phyloP scores from a whole-genome alignment of 2,113 vertebrate genomes.

The Halcyon malimbica region DNA sequence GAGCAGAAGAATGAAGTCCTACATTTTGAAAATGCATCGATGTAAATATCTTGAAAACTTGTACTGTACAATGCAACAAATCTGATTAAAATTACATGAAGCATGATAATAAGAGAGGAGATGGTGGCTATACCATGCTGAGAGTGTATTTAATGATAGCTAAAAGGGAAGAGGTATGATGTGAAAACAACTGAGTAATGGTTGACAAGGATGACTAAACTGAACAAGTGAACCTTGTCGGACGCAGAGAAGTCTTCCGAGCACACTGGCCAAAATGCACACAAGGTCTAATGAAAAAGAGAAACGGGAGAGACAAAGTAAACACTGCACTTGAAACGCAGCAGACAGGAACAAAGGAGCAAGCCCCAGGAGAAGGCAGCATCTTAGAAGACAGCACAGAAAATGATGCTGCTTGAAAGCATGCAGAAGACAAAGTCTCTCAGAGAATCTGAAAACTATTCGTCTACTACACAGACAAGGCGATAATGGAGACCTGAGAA shows the following conservation, averaged over 20 bases:
- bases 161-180: slow-evolving; percentile 28
- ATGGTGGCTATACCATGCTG: slow-evolving; percentile 30
- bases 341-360: slow-evolving; percentile 48
- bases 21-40: background rate
- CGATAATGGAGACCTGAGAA: slow-evolving; percentile 59
- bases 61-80: background rate
- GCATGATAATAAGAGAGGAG: background rate
- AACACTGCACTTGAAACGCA: slow-evolving; percentile 32
- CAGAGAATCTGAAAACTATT: background rate
- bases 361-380: slow-evolving; percentile 63
- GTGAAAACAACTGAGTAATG: slow-evolving; percentile 23
- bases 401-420: slow-evolving; percentile 65
- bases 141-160: background rate
- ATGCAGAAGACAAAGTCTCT: slow-evolving; percentile 69
- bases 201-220: background rate
- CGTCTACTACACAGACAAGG: slow-evolving; percentile 70
- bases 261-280: slow-evolving; percentile 32
- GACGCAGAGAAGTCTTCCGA: slow-evolving; percentile 13
- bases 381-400: slow-evolving; percentile 57
- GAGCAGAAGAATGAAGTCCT: background rate
- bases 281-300: background rate
- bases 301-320: slow-evolving; percentile 48
- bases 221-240: background rate
- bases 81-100: slow-evolving; percentile 14
- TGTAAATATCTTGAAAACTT: background rate